A percentile compares a stretch with the other conserved stretches of the same genome.
Conservation (phyloP, 1,140 invertebrate species). For the Pygmarrhopalites habei region DNA sequence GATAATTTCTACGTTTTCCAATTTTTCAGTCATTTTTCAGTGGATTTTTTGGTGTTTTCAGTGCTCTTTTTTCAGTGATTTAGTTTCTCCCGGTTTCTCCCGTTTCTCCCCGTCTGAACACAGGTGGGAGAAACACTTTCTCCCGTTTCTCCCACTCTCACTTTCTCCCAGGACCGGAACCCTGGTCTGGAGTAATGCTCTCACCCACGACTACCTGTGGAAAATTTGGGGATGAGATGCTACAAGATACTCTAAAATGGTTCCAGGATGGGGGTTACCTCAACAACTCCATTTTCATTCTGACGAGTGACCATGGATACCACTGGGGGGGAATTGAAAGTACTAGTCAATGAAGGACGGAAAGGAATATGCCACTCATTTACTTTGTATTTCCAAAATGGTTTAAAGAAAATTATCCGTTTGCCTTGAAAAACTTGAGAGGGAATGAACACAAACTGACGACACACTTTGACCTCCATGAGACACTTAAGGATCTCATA, state of each 20-base stretch:
- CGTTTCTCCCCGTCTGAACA: no score
- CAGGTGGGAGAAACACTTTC: no score
- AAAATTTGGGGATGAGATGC: conserved; percentile 28
- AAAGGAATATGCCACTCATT: conserved; percentile 54
- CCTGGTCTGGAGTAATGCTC: conserved; percentile 37
- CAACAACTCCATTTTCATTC: conserved; percentile 57
- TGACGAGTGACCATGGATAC: conserved; percentile 88
- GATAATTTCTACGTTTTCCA: no score
- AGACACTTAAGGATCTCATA: conserved; percentile 46
- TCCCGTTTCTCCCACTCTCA: no score
- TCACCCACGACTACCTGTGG: conserved; percentile 36
- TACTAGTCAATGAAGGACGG: conserved; percentile 46
- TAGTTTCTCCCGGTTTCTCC: no score
- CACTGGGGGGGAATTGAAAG: conserved; percentile 68
- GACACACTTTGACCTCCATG: conserved; percentile 75
- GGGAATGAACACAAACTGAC: conserved; percentile 67
- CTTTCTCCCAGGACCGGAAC: no score
- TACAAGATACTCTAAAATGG: conserved; percentile 34
- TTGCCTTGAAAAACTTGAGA: conserved; percentile 59
- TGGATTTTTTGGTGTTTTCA: no score
- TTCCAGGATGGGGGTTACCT: conserved; percentile 33
- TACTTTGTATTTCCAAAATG: conserved; percentile 64
- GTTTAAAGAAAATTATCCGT: conserved; percentile 56
- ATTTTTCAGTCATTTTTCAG: no score
- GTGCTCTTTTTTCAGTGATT: no score